Evolutionary conservation across 1,140 invertebrate species (phyloP).

Genomic region (Pogonognathellus flavescens): DNA sequence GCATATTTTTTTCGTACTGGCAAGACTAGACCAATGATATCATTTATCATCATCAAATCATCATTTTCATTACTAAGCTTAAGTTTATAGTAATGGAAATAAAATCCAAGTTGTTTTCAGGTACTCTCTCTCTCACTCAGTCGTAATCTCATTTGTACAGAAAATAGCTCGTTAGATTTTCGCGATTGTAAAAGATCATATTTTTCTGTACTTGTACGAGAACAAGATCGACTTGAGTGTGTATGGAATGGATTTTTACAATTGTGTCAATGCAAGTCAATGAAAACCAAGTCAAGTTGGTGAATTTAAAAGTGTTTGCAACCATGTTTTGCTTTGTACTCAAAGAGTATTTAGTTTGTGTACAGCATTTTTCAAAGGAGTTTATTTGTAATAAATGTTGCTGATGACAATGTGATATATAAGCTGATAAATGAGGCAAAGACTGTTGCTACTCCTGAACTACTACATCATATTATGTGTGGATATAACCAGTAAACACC

Average conservation of each 20-base stretch:
- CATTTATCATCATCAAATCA: constrained; percentile 49
- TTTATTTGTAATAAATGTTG: constrained; percentile 11
- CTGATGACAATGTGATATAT: constrained; percentile 27
- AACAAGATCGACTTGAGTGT: constrained; percentile 11
- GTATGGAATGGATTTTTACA: constrained; percentile 10
- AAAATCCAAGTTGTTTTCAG: constrained; percentile 16
- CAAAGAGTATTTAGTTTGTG: too few relatives aligned
- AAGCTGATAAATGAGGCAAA: constrained; percentile 17
- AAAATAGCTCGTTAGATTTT: neutral
- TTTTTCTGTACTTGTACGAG: neutral
- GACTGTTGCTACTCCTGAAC: neutral
- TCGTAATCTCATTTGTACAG: neutral
- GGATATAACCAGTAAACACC: neutral
- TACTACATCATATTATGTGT: neutral
- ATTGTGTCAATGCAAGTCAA: constrained; percentile 33
- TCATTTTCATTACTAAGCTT: constrained; percentile 34
- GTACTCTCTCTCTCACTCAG: neutral
- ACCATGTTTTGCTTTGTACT: too few relatives aligned
- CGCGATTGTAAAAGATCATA: neutral
- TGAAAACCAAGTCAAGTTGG: constrained; percentile 14
- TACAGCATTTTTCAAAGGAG: neutral
- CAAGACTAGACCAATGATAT: constrained; percentile 26
- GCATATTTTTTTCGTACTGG: neutral
- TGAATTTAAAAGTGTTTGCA: too few relatives aligned
- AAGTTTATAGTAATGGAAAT: constrained; percentile 7